A percentile compares a stretch with the other conserved stretches of the same genome.
Evolutionary conservation across 2,888 invertebrate species (phyloP).

Genomic region (Amphipoea oculea): DNA sequence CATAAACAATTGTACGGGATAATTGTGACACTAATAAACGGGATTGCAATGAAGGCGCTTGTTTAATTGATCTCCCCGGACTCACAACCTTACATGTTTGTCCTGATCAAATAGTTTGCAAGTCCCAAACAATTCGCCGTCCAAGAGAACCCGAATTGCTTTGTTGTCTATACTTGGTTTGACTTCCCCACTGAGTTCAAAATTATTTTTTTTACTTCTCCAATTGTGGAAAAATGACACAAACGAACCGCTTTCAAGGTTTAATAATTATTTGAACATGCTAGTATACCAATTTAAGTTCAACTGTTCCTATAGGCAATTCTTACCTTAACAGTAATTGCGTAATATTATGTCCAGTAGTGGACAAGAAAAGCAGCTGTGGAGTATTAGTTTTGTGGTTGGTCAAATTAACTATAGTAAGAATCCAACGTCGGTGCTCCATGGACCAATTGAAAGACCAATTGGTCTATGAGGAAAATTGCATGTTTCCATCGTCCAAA

Average conservation of each 20-base stretch:
- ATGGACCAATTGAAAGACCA: no score
- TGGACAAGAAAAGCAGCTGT: background rate
- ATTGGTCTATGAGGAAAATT: no score
- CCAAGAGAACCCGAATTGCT: conserved; percentile 18
- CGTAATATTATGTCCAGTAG: background rate
- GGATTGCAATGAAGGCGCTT: no score
- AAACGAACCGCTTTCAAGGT: background rate
- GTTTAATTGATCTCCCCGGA: no score
- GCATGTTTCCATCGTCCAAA: no score
- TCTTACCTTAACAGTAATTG: background rate
- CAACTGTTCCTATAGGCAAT: no score
- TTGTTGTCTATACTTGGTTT: conserved; percentile 34
- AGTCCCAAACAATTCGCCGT: conserved; percentile 42
- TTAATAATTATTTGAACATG: background rate
- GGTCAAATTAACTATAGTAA: background rate
- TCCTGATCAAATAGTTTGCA: conserved; percentile 36
- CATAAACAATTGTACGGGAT: no score
- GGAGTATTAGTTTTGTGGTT: background rate
- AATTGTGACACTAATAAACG: no score
- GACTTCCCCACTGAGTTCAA: background rate
- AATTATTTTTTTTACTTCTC: conserved; percentile 2
- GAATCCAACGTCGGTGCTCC: background rate
- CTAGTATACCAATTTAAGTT: background rate
- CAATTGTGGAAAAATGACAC: background rate
- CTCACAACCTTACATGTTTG: no score